A percentile compares a stretch with the other conserved stretches of the same genome.
Conservation (phyloP, 2,113 vertebrate genomes). For the Columbina picui region DNA sequence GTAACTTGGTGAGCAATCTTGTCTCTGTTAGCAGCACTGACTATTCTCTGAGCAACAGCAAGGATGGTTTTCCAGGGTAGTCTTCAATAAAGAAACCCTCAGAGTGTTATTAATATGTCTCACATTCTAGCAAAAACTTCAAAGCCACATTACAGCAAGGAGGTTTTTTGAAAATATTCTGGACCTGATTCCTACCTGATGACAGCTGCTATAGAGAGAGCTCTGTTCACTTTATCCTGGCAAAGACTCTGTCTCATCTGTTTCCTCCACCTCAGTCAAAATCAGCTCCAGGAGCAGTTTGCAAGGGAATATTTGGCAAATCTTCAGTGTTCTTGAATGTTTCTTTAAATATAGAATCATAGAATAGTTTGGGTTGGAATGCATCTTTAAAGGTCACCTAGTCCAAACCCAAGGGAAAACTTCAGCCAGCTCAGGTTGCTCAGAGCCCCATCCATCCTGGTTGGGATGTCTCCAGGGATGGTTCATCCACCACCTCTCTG, state of each 20-base stretch:
- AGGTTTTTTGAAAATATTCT: not conserved
- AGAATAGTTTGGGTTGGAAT: too few species aligned
- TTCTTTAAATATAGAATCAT: not conserved
- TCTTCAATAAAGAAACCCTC: not conserved
- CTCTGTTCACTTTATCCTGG: not conserved
- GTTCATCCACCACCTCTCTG: too few species aligned
- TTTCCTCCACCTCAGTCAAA: not conserved
- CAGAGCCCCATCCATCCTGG: too few species aligned
- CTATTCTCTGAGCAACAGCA: not conserved
- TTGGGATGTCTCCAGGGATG: too few species aligned
- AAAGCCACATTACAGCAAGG: not conserved
- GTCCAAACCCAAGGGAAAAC: too few species aligned
- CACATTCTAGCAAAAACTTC: not conserved
- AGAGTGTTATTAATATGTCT: not conserved
- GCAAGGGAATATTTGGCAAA: not conserved
- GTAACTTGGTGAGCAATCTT: not conserved
- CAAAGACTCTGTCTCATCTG: not conserved
- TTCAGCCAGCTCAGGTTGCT: too few species aligned
- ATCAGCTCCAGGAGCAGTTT: not conserved
- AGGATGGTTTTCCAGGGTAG: not conserved
- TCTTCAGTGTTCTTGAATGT: accelerated
- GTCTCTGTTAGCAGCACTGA: not conserved
- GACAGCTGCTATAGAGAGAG: not conserved
- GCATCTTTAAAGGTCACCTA: too few species aligned
- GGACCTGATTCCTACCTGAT: not conserved